Conservation (phyloP, 2,888 invertebrate species). For the Mythimna albipuncta region DNA sequence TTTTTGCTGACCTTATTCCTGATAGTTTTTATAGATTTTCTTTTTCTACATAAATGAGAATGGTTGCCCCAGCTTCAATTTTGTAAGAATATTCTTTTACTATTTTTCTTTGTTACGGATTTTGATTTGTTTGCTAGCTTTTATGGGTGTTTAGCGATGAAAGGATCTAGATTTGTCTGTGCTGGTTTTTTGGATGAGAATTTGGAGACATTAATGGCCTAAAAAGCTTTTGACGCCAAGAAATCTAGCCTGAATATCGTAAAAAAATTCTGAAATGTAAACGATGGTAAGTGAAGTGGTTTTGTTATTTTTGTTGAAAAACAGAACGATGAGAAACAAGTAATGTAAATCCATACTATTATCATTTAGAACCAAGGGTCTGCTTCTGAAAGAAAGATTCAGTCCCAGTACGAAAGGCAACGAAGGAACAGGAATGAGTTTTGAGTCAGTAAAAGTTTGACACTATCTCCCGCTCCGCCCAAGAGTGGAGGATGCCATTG, state of each 20-base stretch:
- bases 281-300: too few species aligned
- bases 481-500: too few species aligned
- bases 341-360: too few species aligned
- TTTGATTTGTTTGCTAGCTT: constrained; percentile 32
- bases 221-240: constrained; percentile 15
- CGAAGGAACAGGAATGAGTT: too few species aligned
- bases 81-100: constrained; percentile 9
- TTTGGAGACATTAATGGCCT: background rate
- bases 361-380: too few species aligned
- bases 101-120: constrained; percentile 1
- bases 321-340: too few species aligned
- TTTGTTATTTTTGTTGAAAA: too few species aligned
- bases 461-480: too few species aligned
- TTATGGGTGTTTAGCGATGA: constrained; percentile 12
- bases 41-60: constrained; percentile 37
- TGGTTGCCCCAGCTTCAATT: constrained; percentile 9
- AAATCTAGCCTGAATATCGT: constrained; percentile 5
- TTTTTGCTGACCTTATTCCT: constrained; percentile 52
- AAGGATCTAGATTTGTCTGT: background rate
- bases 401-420: too few species aligned
- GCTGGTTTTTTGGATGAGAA: background rate
- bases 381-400: too few species aligned
- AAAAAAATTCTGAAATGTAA: background rate
- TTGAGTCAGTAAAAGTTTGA: too few species aligned
- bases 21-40: constrained; percentile 47